A percentile compares a stretch with the other conserved stretches of the same genome.
Evolutionary conservation across 2,113 vertebrate species (phyloP).

Genomic region (Columba livia): DNA sequence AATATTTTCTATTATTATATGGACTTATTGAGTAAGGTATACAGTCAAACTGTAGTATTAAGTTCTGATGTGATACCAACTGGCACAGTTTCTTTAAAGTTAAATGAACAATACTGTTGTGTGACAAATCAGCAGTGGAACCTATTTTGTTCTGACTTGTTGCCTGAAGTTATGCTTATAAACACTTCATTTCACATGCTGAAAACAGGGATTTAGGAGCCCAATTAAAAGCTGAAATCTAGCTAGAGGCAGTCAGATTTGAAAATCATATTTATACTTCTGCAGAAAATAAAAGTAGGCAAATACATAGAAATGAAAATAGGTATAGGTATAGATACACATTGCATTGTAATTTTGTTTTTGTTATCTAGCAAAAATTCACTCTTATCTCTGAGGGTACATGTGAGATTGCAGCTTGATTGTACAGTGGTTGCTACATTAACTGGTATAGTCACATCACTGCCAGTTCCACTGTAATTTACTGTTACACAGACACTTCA

Average conservation of each 20-base stretch:
- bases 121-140: neutral
- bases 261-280: fast-evolving
- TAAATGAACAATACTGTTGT: neutral
- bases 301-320: neutral
- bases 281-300: neutral
- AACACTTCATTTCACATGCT: neutral
- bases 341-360: neutral
- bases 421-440: neutral
- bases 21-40: neutral
- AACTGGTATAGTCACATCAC: neutral
- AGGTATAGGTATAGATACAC: fast-evolving
- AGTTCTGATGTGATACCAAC: neutral
- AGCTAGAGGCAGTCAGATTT: neutral
- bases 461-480: neutral
- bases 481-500: neutral
- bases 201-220: neutral
- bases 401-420: neutral
- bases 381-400: neutral
- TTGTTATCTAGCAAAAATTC: neutral
- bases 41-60: fast-evolving
- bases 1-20: neutral
- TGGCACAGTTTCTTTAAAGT: neutral
- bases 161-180: neutral
- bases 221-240: neutral
- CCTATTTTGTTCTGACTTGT: neutral